Evolutionary conservation across 2,888 invertebrate genomes (phyloP), one percentile per base, ranked within the genome.

Genomic region (Mythimna loreyi): DNA sequence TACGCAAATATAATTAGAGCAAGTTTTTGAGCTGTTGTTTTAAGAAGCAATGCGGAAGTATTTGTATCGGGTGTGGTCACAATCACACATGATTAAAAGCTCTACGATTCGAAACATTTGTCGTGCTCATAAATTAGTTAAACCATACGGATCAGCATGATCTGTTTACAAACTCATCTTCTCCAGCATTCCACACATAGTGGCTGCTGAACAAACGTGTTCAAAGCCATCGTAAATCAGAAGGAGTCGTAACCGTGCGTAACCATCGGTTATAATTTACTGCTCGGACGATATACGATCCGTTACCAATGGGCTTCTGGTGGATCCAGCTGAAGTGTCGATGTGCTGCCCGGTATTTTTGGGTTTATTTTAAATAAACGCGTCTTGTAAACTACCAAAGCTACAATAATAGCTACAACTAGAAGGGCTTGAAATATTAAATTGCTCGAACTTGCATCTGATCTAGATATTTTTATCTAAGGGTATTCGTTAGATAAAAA

Each of bases 161-260:
- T 77, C 59, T 63, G 75, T 75, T 78, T 61, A 53, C 23, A 21
- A 53, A 30, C 78, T 36, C 13, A 61, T 65, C 59, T 63, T 47
- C 57, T 45, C 21, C 43, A 57, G 63, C 60, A 72, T 57, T 53
- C 36, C 57, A 61, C 67, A 50, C 30, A 52, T 21, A 33, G 45
- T 59, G 53, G 45, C 66, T 53, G 19, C 45, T 58, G 55, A 63
- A 67, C 68, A 65, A 68, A 55, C 61, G 72, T 2, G 28, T 59
- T 69, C 76, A 77, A 75, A 75, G 76, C 43, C 3, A 52, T 63
- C 65, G 65, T 77, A 75, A 75, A 80, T 77, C 59, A 66, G 40
- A 25, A 25, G 30, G 59, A 57, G 56, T 62, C 70, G 76, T 80
- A 63, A 65, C 55, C 47, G 58, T 49, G 64, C 62, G 63, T 61